A percentile compares a stretch with the other conserved stretches of the same genome.
phyloP scores from a whole-genome alignment of 2,888 invertebrate species.

The Microctonus brassicae region DNA sequence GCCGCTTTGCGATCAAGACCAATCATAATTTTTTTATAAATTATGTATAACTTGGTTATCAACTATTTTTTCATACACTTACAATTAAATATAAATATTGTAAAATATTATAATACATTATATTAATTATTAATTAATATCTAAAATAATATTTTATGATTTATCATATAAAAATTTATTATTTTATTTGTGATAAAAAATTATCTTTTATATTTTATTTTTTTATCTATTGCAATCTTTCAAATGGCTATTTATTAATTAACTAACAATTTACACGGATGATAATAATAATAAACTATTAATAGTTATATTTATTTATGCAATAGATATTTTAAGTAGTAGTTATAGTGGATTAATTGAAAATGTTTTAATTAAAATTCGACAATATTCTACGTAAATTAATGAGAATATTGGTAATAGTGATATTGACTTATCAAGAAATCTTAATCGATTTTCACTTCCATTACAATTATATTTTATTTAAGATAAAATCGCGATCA shows the following conservation, averaged over 20 bases:
- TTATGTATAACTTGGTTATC: background rate
- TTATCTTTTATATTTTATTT: background rate
- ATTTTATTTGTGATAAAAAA: too few species aligned
- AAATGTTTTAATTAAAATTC: background rate
- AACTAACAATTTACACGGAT: constrained; percentile 10
- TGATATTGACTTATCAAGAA: constrained; percentile 35
- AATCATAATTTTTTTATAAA: background rate
- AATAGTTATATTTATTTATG: constrained; percentile 3
- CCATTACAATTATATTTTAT: background rate
- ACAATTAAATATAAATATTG: background rate
- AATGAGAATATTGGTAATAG: too few species aligned
- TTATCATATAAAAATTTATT: too few species aligned
- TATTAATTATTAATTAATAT: too few species aligned
- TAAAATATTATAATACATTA: too few species aligned
- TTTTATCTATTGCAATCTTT: constrained; percentile 12
- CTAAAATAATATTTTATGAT: too few species aligned
- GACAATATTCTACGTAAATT: background rate
- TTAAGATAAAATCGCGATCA: background rate
- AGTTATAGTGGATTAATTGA: constrained; percentile 36
- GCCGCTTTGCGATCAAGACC: background rate
- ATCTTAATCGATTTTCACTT: constrained; percentile 38
- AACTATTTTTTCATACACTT: background rate
- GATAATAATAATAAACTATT: constrained; percentile 4
- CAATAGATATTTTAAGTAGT: constrained; percentile 1
- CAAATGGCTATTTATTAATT: constrained; percentile 19